Evolutionary conservation across 2,888 invertebrate genomes (phyloP).

Genomic region (Leptodirus hochenwartii): DNA sequence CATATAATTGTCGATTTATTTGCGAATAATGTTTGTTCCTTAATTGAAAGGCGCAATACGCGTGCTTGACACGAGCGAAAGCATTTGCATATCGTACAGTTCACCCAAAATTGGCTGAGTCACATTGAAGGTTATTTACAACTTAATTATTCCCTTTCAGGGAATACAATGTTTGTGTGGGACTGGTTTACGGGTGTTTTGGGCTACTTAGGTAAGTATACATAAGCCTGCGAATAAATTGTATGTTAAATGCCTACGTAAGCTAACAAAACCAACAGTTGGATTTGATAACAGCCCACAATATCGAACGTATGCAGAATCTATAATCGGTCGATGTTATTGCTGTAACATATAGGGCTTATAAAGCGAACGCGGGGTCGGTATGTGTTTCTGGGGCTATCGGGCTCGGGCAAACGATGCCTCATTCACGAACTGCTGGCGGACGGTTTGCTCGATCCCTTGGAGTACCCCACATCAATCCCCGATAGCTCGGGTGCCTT

Average conservation of each 20-base stretch:
- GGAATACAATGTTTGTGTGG: slow-evolving; percentile 69
- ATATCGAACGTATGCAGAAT: too few relatives aligned
- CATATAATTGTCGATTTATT: too few relatives aligned
- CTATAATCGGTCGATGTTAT: too few relatives aligned
- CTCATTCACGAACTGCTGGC: slow-evolving; percentile 24
- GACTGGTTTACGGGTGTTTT: slow-evolving; percentile 91
- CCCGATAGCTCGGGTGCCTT: slow-evolving; percentile 7
- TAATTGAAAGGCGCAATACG: neutral
- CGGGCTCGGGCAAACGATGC: slow-evolving; percentile 26
- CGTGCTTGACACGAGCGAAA: neutral
- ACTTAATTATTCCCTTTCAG: slow-evolving; percentile 3
- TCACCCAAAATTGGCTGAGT: slow-evolving; percentile 11
- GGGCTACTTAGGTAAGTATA: slow-evolving; percentile 72
- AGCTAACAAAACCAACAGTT: slow-evolving; percentile 4
- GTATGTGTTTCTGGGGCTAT: slow-evolving; percentile 25
- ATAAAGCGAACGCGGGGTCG: slow-evolving; percentile 20
- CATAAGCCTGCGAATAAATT: neutral
- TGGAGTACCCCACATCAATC: slow-evolving; percentile 17
- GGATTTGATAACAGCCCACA: too few relatives aligned
- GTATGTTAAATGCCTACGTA: slow-evolving; percentile 12
- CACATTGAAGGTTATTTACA: slow-evolving; percentile 11
- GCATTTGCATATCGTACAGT: neutral
- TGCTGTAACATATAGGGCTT: too few relatives aligned
- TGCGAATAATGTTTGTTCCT: too few relatives aligned
- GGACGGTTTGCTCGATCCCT: slow-evolving; percentile 25